These are phyloP conservation scores for Diorhabda carinulata DNA, from an alignment of 1,140 invertebrate species.

Conservation along the genomic window DNA sequence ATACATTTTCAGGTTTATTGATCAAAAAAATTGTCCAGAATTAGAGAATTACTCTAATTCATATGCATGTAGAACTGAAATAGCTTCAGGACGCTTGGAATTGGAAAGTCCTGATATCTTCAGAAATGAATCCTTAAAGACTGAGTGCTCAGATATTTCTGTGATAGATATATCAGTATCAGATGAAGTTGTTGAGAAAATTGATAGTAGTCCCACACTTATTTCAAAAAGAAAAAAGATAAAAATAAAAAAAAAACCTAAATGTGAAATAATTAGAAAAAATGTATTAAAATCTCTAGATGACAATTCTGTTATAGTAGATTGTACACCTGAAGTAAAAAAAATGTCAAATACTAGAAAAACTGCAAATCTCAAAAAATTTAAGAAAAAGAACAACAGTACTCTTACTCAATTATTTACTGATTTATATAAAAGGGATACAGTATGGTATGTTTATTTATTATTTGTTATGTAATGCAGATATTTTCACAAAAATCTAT, in stretches of 20 bases:
- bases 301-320: background rate
- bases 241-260: background rate
- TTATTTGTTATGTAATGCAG: background rate
- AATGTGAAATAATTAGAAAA: conserved; percentile 5
- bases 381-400: background rate
- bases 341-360: background rate
- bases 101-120: conserved; percentile 16
- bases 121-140: conserved; percentile 4
- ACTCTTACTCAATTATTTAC: background rate
- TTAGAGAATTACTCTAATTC: background rate
- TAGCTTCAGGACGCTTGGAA: background rate
- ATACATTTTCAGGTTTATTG: background rate
- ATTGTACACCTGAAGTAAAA: conserved; percentile 10
- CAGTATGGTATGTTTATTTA: background rate
- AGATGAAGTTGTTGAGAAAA: conserved; percentile 10
- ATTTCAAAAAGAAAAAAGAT: conserved; percentile 7
- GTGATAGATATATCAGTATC: conserved; percentile 16
- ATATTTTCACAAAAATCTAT: too few species aligned
- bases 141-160: background rate
- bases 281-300: conserved; percentile 4
- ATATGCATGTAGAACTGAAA: background rate
- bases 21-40: background rate
- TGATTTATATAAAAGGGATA: background rate
- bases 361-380: background rate
- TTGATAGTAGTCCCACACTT: conserved; percentile 11